Evolutionary conservation across 2,113 vertebrate genomes (phyloP).

Genomic region (Rhadina sibilatrix): DNA sequence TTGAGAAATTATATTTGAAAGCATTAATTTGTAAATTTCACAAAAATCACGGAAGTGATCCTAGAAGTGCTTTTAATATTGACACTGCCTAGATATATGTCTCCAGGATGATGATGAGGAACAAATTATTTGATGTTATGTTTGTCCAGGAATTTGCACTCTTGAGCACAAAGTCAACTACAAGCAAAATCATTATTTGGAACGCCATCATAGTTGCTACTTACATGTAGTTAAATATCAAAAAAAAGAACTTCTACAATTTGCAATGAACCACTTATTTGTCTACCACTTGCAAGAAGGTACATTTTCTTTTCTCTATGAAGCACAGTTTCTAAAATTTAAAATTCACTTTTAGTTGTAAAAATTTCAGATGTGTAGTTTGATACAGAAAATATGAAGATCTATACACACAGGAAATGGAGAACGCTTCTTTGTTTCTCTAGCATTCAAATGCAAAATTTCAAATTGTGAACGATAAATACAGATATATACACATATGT

Average conservation of each 20-base stretch:
- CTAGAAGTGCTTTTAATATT: neutral
- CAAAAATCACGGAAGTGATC: neutral
- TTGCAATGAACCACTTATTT: neutral
- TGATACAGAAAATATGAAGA: neutral
- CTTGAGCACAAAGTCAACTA: neutral
- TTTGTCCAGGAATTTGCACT: neutral
- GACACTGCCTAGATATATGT: neutral
- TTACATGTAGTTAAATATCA: neutral
- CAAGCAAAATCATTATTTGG: neutral
- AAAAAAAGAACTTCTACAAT: neutral
- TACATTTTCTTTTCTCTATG: neutral
- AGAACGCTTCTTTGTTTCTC: neutral
- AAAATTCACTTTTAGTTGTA: neutral
- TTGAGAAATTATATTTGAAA: neutral
- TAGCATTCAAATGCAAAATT: neutral
- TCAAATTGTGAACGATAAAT: neutral
- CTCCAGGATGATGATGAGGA: accelerated
- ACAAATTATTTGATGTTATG: neutral
- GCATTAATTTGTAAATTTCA: neutral
- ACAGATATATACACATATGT: too few species aligned
- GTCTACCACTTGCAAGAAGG: neutral
- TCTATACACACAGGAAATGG: neutral
- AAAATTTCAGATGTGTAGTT: neutral
- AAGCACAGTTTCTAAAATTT: neutral
- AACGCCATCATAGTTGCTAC: neutral